Conservation (phyloP, 2,888 invertebrate genomes). For the Cartodere bifasciata region DNA sequence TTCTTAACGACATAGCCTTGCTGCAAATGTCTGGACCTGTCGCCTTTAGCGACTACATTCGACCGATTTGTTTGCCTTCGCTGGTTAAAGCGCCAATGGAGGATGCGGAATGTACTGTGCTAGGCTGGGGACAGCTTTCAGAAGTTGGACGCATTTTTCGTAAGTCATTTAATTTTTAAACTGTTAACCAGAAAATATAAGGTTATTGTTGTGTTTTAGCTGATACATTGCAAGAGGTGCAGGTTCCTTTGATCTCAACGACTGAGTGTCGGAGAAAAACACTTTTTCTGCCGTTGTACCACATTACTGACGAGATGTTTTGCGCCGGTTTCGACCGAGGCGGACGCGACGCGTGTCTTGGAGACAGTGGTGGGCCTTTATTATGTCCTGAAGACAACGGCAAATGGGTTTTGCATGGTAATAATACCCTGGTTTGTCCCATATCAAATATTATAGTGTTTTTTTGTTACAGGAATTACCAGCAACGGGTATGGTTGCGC, state of each 20-base stretch:
- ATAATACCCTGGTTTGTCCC: conserved; percentile 2
- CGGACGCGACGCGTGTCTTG: conserved; percentile 67
- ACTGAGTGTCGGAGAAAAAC: conserved; percentile 64
- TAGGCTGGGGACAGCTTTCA: conserved; percentile 72
- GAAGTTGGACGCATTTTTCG: conserved; percentile 70
- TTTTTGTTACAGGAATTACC: conserved; percentile 51
- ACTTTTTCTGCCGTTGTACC: conserved; percentile 59
- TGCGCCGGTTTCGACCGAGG: conserved; percentile 71
- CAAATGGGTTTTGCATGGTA: conserved; percentile 28
- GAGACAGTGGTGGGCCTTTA: conserved; percentile 68
- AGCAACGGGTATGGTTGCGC: conserved; percentile 74
- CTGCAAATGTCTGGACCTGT: conserved; percentile 48
- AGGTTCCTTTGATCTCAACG: conserved; percentile 66
- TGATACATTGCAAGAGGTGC: conserved; percentile 71
- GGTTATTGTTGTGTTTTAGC: conserved; percentile 37
- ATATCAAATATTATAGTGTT: background rate
- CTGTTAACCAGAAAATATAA: conserved; percentile 4
- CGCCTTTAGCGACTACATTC: conserved; percentile 46
- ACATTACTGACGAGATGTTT: conserved; percentile 70
- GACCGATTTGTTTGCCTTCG: conserved; percentile 54
- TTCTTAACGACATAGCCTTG: conserved; percentile 66
- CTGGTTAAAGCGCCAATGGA: conserved; percentile 44
- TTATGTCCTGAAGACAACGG: conserved; percentile 55
- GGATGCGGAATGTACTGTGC: conserved; percentile 59
- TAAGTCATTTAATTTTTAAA: conserved; percentile 36